phyloP scores from a whole-genome alignment of 2,113 vertebrate genomes.

The Romanogobio albipinnatus region DNA sequence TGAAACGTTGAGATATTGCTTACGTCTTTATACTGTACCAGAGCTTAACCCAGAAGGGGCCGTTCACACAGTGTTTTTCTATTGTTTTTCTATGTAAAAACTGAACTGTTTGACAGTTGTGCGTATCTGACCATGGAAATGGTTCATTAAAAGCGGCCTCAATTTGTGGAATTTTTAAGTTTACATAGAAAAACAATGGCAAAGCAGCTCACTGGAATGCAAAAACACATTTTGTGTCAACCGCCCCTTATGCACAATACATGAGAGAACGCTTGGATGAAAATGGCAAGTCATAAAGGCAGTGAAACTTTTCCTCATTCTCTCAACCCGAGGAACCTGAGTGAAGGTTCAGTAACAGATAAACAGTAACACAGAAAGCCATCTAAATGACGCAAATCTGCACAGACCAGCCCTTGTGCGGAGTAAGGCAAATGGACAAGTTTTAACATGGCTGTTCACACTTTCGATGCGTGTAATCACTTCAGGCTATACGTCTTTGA shows the following conservation, averaged over 20 bases:
- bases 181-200: too few relatives aligned
- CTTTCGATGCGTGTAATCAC: background rate
- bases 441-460: conserved; percentile 19
- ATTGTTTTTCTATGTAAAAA: background rate
- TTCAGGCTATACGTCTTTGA: background rate
- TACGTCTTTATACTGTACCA: conserved; percentile 21
- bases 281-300: background rate
- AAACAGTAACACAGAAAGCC: conserved; percentile 18
- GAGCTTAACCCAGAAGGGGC: conserved; percentile 32
- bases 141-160: too few relatives aligned
- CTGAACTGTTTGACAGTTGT: too few relatives aligned
- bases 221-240: background rate
- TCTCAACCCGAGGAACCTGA: background rate
- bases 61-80: background rate
- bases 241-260: background rate
- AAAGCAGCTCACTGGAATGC: background rate
- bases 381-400: conserved; percentile 13
- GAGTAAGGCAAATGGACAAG: conserved; percentile 30
- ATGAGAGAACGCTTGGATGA: background rate
- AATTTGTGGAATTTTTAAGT: too few relatives aligned
- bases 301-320: background rate
- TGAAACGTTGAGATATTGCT: conserved; percentile 17
- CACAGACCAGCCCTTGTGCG: conserved; percentile 21
- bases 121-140: too few relatives aligned
- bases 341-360: background rate